Evolutionary conservation across 2,113 vertebrate genomes (phyloP), one percentile per base, ranked within the genome.

Genomic region (Reinhardtius hippoglossoides): DNA sequence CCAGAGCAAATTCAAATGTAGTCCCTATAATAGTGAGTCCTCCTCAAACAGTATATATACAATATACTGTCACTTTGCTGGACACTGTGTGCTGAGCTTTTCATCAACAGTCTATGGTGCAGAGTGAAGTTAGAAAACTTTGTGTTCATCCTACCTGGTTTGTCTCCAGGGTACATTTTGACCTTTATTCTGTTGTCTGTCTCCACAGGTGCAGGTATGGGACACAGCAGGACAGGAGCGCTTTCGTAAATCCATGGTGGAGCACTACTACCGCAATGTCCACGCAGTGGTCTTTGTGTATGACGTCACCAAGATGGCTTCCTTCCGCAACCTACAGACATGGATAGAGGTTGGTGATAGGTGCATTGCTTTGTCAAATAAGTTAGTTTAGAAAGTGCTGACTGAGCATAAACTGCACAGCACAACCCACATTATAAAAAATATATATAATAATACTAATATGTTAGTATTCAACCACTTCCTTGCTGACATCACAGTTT

Each of bases 191-290:
- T 15, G 9, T 26, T 61, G 9, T 79, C 10, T 80, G 1, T 59
- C 46, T 73, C 37, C 60, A 46, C 89, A 99, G 98, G 97, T 99
- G 69, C 98, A 99, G 64, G 97, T 99, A 20, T 99, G 98, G 98
- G 98, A 99, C 93, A 99, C 97, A 0, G 97, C 98, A 0, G 97
- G 97, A 1, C 98, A 99, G 92, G 98, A 99, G 83, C 94, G 98
- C 62, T 98, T 99, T 86, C 95, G 98, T 18, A 97, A 97, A 91
- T 98, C 97, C 91, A 98, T 99, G 97, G 97, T 99, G 8, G 96
- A 98, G 78, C 98, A 99, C 71, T 99, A 98, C 90, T 99, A 99
- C 90, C 96, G 97, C 74, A 99, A 99, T 0, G 97, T 98, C 55
- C 97, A 99, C 0, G 97, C 97, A 0, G 97, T 99, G 1, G 96